Base-by-base conservation (phyloP, 2,113 vertebrate genomes). In the Pseudorhombus dupliciocellatus region DNA sequence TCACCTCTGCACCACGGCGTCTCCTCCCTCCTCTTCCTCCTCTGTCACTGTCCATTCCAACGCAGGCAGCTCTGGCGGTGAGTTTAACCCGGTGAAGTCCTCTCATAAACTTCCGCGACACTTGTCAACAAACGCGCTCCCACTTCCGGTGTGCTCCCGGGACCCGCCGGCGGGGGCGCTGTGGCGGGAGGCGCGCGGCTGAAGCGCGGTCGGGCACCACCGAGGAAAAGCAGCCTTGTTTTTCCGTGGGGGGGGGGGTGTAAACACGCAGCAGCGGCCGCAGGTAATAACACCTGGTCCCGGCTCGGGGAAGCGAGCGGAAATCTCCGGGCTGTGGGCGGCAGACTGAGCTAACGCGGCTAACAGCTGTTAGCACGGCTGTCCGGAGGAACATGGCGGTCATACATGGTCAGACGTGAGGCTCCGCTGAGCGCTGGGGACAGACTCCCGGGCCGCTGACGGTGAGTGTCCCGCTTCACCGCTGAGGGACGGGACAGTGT, bases 1-100 rank as follows among this genome's bases (percentile, higher is more conserved):
- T 83, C 70, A 92, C 93, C 83, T 92, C 80, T 16, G 31, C 70
- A 60, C 65, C 70, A 64, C 65, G 60, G 14, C 48, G 74, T 28
- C 70, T 56, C 12, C 77, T 71, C 24, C 70, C 52, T 64, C 73
- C 44, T 69, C 74, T 70, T 16, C 80, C 55, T 75, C 52, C 18
- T 70, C 53, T 74, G 9, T 28, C 73, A 59, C 66, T 63, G 2
- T 83, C 82, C 79, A 85, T 87, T 55, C 30, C 21, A 30, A 16
- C 8, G 15, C 42, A 73, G 61, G 4, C 22, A 61, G 46, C 20
- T 31, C 37, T 16, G 20, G 15, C 44, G 34, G 1, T 5, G 18
- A 53, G 40, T 42, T 42, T 42, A 16, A 40, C 16, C 28, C 3
- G 18, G 20, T 42, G 3, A 18, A 5, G 2, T 3, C 3, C 42